Conservation (phyloP, 1,140 invertebrate species). For the Helicoverpa zea region DNA sequence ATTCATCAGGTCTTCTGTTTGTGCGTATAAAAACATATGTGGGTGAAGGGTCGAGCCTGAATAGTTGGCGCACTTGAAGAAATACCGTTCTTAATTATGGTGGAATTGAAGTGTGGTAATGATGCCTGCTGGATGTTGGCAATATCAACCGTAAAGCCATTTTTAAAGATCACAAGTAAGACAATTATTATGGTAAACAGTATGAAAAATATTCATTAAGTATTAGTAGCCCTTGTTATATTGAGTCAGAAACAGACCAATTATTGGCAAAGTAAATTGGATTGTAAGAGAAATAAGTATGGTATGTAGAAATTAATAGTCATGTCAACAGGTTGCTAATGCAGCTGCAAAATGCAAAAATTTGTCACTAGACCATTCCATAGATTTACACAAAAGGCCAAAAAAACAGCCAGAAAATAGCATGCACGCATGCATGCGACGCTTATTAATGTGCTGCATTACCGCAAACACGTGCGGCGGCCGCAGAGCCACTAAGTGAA, state of each 20-base stretch:
- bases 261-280: no score
- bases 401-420: neutral
- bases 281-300: no score
- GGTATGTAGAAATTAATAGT: no score
- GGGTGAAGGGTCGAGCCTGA: neutral
- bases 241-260: no score
- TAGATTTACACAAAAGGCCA: neutral
- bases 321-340: no score
- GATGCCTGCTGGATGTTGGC: neutral
- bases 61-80: constrained; percentile 5
- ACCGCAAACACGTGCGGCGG: constrained; percentile 18
- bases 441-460: constrained; percentile 59
- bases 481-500: constrained; percentile 73
- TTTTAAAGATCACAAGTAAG: neutral
- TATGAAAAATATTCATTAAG: no score
- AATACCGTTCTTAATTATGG: constrained; percentile 14
- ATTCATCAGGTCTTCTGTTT: constrained; percentile 44
- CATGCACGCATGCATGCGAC: constrained; percentile 8
- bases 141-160: neutral
- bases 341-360: no score
- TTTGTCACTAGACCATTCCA: neutral
- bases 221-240: no score
- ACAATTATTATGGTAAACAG: no score
- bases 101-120: neutral
- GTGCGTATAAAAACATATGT: constrained; percentile 41